phyloP scores from a whole-genome alignment of 1,140 invertebrate species.

The Drosophila neocordata region DNA sequence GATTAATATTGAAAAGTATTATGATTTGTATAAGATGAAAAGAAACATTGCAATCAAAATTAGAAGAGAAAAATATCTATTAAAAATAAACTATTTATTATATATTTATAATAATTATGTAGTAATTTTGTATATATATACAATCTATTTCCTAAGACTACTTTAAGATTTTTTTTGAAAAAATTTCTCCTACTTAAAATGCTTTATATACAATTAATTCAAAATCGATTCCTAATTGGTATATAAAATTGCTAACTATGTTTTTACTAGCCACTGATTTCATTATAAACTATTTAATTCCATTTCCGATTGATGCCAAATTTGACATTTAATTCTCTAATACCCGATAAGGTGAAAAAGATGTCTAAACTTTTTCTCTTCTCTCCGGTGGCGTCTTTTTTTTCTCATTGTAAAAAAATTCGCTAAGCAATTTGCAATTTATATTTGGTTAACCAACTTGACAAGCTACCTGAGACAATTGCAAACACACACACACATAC shows the following conservation, averaged over 20 bases:
- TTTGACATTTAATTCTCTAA: not conserved
- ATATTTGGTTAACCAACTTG: constrained; percentile 48
- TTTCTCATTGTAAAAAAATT: constrained; percentile 27
- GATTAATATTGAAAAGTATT: not conserved
- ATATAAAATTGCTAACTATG: not conserved
- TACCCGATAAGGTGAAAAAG: not conserved
- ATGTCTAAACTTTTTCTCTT: not conserved
- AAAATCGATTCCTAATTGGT: too few relatives aligned
- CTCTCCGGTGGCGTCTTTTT: constrained; percentile 17
- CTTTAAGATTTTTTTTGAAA: too few relatives aligned
- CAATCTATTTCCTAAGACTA: too few relatives aligned
- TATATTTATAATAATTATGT: too few relatives aligned
- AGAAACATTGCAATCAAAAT: not conserved
- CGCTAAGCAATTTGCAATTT: constrained; percentile 51
- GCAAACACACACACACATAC: constrained; percentile 21
- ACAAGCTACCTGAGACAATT: constrained; percentile 66
- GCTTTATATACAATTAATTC: too few relatives aligned
- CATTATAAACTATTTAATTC: not conserved
- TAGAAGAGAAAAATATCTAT: too few relatives aligned
- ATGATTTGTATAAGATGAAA: not conserved
- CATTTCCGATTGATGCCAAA: not conserved
- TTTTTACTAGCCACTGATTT: not conserved
- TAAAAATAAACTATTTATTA: too few relatives aligned
- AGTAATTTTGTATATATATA: too few relatives aligned
- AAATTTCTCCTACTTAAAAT: too few relatives aligned